Base-by-base conservation (phyloP, 2,888 invertebrate species). In the Exocentrus adspersus region DNA sequence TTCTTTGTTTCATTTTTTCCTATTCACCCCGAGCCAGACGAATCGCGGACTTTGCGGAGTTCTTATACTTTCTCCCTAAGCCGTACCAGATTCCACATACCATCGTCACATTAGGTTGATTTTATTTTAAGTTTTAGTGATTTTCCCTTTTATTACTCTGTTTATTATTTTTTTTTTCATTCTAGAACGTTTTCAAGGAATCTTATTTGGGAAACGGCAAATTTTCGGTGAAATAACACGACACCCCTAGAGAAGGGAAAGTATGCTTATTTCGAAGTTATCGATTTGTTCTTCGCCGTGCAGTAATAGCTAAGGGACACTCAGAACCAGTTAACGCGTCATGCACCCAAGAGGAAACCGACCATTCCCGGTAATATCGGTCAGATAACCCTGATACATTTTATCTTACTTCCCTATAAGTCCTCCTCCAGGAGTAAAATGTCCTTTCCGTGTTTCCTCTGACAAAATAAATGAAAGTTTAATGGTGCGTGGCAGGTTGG, bases 1-100 rank as follows among this genome's bases (percentile, higher is more conserved):
- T 82, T 82, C 80, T 81, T 81, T 80, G 79, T 81, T 80, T 80
- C 79, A 78, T 76, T 78, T 79, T 79, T 68, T 67, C 64, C 63
- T 57, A 30, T 52, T 57, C 68, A n/a, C 58, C 62, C 64, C 64
- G 59, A 63, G 64, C 57, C 46, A 46, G 57, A 43, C 54, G 51
- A 6, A 20, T 17, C 37, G 48, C 48, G 48, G 48, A 48, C 48
- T 16, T 48, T 28, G 30, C 51, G 24, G 30, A 54, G 54, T 54
- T 54, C 54, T 54, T 54, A 54, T 65, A 68, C 67, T 68, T 70
- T 71, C 72, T 69, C 71, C 71, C 67, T 56, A 62, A 75, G 72
- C 74, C 71, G 71, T 72, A 69, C 65, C 68, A 73, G 73, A 77
- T 75, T 75, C 71, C 75, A 73, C 76, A 75, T 75, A 77, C 77